These are phyloP conservation scores for Otis tarda DNA, from an alignment of 2,113 vertebrate species.

Conservation along the genomic window DNA sequence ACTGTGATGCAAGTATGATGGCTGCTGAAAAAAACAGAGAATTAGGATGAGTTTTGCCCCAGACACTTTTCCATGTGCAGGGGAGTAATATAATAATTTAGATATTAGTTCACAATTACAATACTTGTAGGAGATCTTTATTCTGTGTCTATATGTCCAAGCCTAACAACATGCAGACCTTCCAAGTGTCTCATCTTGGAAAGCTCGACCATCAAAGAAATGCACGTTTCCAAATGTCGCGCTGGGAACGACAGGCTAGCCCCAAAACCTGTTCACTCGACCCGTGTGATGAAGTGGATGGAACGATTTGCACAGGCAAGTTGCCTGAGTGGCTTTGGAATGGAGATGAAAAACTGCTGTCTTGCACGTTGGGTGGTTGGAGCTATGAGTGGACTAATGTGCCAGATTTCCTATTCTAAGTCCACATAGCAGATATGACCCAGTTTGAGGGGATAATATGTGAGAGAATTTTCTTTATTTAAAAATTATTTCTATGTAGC, in stretches of 20 bases:
- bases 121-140: not conserved
- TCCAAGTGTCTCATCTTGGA: not conserved
- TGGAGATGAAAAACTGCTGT: not conserved
- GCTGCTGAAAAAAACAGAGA: not conserved
- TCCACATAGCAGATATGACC: not conserved
- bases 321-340: not conserved
- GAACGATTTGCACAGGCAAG: not conserved
- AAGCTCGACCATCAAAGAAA: not conserved
- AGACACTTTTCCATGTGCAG: not conserved
- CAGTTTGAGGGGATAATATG: not conserved
- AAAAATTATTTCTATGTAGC: not conserved
- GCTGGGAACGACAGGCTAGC: not conserved
- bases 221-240: not conserved
- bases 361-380: not conserved
- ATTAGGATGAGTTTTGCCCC: not conserved
- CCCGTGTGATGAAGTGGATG: not conserved
- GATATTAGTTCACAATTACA: not conserved
- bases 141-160: not conserved
- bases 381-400: not conserved
- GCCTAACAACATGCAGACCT: not conserved
- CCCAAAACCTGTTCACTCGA: not conserved
- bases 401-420: not conserved
- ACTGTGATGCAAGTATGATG: not conserved
- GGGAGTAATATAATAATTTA: not conserved
- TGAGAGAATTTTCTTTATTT: not conserved